These are phyloP conservation scores for Cydia fagiglandana DNA, from an alignment of 1,140 invertebrate species.

Conservation along the genomic window DNA sequence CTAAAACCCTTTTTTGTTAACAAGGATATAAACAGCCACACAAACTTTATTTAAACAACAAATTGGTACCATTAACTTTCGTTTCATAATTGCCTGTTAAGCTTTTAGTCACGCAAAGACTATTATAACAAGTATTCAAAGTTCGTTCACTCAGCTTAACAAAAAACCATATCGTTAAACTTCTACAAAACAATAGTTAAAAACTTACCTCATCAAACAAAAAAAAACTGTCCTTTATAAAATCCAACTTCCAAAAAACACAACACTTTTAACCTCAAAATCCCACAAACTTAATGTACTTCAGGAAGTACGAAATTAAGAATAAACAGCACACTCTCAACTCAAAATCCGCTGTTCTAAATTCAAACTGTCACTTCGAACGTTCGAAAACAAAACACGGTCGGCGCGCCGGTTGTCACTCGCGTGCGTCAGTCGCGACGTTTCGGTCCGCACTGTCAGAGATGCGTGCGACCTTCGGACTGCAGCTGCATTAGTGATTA, in stretches of 20 bases:
- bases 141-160: conserved; percentile 7
- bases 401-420: conserved; percentile 7
- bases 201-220: conserved; percentile 8
- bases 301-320: not conserved
- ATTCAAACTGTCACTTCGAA: conserved; percentile 5
- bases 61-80: conserved; percentile 25
- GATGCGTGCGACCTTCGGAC: conserved; percentile 20
- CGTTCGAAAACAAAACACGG: conserved; percentile 28
- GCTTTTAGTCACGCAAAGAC: conserved; percentile 23
- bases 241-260: conserved; percentile 13
- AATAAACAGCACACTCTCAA: not conserved
- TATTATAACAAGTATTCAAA: conserved; percentile 15
- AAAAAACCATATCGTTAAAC: conserved; percentile 1
- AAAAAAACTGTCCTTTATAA: not conserved
- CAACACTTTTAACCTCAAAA: conserved; percentile 4
- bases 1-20: not conserved
- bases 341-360: not conserved
- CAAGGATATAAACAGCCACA: conserved; percentile 6
- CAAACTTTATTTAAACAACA: not conserved
- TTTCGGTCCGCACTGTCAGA: conserved; percentile 25
- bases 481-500: conserved; percentile 25
- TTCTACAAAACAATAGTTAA: not conserved
- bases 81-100: conserved; percentile 22
- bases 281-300: not conserved
- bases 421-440: conserved; percentile 5